phyloP scores from a whole-genome alignment of 2,113 vertebrate species.

The Eolophus roseicapilla region DNA sequence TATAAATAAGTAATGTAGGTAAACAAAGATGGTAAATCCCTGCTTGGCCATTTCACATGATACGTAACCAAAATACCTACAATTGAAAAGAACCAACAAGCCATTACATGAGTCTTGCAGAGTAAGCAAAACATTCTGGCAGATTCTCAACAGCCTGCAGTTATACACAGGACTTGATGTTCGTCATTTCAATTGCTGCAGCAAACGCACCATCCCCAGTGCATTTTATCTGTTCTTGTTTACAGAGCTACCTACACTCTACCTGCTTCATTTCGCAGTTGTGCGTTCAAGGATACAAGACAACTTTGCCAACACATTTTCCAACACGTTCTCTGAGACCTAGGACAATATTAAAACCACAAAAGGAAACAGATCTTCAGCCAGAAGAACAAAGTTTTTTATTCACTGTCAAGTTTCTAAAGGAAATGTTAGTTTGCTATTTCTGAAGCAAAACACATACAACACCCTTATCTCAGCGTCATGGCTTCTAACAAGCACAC shows the following conservation, averaged over 20 bases:
- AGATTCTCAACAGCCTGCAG: background rate
- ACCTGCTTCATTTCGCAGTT: background rate
- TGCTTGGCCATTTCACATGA: background rate
- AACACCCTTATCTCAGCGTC: background rate
- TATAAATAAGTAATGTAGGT: background rate
- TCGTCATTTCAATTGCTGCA: background rate
- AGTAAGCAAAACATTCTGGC: background rate
- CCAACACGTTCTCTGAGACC: background rate
- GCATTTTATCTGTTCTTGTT: background rate
- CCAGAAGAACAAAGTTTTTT: background rate
- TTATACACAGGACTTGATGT: background rate
- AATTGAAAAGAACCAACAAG: background rate
- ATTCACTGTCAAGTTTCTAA: background rate
- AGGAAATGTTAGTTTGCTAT: background rate
- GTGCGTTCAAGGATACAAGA: background rate
- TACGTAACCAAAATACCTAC: background rate
- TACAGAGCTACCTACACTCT: background rate
- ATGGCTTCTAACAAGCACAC: background rate
- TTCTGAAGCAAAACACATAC: background rate
- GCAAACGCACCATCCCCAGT: background rate
- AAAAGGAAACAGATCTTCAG: background rate
- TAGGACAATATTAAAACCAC: background rate
- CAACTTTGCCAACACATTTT: background rate
- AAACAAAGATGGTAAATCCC: background rate
- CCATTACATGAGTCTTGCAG: background rate